phyloP scores from a whole-genome alignment of 2,888 invertebrate species.

The Margaritifera margaritifera region DNA sequence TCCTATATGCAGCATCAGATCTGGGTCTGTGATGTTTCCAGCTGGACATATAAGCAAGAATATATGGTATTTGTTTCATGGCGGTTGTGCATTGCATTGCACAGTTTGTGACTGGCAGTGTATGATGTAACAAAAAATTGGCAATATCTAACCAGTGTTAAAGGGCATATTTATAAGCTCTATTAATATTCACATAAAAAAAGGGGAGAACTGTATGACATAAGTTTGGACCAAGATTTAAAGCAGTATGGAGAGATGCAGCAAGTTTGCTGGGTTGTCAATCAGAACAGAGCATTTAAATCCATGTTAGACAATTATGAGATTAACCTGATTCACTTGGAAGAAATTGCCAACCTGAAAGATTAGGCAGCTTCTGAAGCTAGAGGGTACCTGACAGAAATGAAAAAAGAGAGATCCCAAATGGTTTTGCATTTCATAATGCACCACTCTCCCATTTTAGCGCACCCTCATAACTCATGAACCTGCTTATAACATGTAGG shows the following conservation, averaged over 20 bases:
- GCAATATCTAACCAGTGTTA: conserved; percentile 20
- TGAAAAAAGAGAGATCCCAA: too few species aligned
- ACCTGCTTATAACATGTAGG: too few species aligned
- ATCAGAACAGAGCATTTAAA: conserved; percentile 22
- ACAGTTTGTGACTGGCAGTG: conserved; percentile 23
- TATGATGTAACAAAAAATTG: conserved; percentile 21
- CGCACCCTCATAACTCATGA: too few species aligned
- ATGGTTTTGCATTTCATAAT: too few species aligned
- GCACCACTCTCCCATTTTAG: too few species aligned
- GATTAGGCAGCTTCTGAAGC: conserved; percentile 13
- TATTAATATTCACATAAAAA: conserved; percentile 29
- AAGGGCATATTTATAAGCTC: conserved; percentile 23
- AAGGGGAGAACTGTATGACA: conserved; percentile 22
- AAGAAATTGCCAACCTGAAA: conserved; percentile 14
- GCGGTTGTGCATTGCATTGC: conserved; percentile 17
- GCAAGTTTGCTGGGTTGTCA: conserved; percentile 21
- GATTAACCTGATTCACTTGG: conserved; percentile 18
- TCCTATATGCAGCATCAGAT: too few species aligned
- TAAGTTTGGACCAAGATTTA: conserved; percentile 13
- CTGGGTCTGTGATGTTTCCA: too few species aligned
- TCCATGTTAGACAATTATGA: conserved; percentile 24
- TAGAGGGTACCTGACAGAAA: conserved; percentile 7
- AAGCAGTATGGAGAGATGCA: conserved; percentile 26
- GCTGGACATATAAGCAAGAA: not conserved
- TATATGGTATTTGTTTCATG: conserved; percentile 7